Evolutionary conservation across 1,140 invertebrate species (phyloP).

Genomic region (Colletes gigas): DNA sequence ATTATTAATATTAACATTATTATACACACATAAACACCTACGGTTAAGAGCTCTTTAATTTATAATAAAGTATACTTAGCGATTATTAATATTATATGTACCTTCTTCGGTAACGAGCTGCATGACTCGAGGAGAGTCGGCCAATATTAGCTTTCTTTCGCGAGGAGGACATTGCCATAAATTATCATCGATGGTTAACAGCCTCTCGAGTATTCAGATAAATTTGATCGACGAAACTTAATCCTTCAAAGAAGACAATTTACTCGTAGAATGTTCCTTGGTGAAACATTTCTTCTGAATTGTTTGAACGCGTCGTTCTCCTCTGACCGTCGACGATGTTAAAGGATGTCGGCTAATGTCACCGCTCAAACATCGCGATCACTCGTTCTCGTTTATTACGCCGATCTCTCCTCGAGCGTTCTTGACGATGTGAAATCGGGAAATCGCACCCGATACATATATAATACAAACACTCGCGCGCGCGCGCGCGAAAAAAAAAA

Average conservation of each 20-base stretch:
- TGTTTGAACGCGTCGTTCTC: slow-evolving; percentile 40
- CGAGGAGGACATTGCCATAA: slow-evolving; percentile 60
- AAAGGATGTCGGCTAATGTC: slow-evolving; percentile 43
- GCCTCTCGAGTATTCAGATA: background rate
- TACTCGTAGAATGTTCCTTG: background rate
- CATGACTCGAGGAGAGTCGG: slow-evolving; percentile 64
- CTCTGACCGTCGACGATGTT: slow-evolving; percentile 35
- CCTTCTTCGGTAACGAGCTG: slow-evolving; percentile 63
- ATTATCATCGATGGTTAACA: slow-evolving; percentile 40
- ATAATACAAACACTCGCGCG: slow-evolving; percentile 7
- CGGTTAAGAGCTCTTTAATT: slow-evolving; percentile 80
- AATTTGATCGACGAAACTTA: background rate
- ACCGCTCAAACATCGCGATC: slow-evolving; percentile 15
- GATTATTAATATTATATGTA: slow-evolving; percentile 73
- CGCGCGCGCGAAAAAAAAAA: background rate
- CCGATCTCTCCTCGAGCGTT: slow-evolving; percentile 59
- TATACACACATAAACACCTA: slow-evolving; percentile 78
- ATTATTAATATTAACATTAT: slow-evolving; percentile 75
- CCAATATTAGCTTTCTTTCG: slow-evolving; percentile 31
- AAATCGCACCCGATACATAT: slow-evolving; percentile 26
- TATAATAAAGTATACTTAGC: slow-evolving; percentile 80
- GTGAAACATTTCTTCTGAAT: background rate
- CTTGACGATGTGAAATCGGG: slow-evolving; percentile 36
- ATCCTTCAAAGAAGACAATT: background rate
- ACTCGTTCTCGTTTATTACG: slow-evolving; percentile 38